Conservation (phyloP, 2,797 vertebrate species). For the Tiaroga cobitis region DNA sequence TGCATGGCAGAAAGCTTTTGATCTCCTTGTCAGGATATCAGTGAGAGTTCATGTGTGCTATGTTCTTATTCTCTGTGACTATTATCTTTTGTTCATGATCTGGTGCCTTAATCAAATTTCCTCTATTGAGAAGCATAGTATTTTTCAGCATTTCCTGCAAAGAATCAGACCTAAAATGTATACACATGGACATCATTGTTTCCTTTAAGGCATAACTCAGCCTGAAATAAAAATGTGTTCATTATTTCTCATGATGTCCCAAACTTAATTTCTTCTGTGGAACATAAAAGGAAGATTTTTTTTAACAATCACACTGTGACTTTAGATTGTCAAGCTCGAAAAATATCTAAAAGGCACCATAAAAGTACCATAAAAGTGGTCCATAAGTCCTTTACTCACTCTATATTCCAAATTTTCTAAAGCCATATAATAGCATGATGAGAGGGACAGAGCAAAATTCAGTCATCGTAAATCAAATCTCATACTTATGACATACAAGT, state of each 20-base stretch:
- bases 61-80: not conserved
- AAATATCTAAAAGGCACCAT: not conserved
- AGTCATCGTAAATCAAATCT: not conserved
- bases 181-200: slow-evolving; percentile 14
- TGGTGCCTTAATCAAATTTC: not conserved
- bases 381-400: not conserved
- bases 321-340: not conserved
- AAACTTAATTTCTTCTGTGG: not conserved
- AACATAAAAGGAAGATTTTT: not conserved
- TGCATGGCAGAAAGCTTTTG: not conserved
- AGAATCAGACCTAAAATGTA: slow-evolving; percentile 32
- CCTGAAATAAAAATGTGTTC: not conserved
- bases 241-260: not conserved
- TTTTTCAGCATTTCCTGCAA: not conserved
- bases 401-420: not conserved
- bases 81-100: slow-evolving; percentile 16
- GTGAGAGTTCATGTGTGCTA: not conserved
- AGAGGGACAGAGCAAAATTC: not conserved
- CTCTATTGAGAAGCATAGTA: not conserved
- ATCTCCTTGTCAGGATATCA: not conserved
- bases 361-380: not conserved
- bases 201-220: not conserved
- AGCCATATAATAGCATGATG: not conserved
- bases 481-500: not conserved
- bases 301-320: not conserved